Base-by-base conservation (phyloP, 2,113 vertebrate species). In the Noctilio leporinus region DNA sequence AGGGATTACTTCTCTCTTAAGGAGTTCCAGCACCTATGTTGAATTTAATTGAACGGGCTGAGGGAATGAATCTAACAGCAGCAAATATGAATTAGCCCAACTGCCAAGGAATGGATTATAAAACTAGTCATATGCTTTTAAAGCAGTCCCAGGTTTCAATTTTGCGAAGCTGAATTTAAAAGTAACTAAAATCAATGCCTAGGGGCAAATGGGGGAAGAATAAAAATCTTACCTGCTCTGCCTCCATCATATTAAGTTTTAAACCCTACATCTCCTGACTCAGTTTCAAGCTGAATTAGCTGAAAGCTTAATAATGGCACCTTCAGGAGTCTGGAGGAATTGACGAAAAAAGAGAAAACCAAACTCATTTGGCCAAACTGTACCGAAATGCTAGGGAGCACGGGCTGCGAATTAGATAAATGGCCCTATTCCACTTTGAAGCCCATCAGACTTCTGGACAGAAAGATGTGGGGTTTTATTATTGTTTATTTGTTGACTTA, bases 91-190 rank as follows among this genome's bases (percentile, higher is more conserved):
- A 93, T 86, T 53, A 72, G 77, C 43, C 7, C 26, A 84, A 43
- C 51, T 96, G 96, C 95, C 94, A 96, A 96, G 69, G 86, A 86
- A 96, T 84, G 91, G 75, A 78, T 95, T 86, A 96, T 89, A 86
- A 97, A 98, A 95, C 53, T 30, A 85, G 67, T 76, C 0, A 0
- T 88, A 76, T 86, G 90, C 82, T 97, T 97, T 96, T 51, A 88
- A 89, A 97, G 88, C 89, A 84, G 89, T 89, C 86, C 91, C 80
- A 93, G 93, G 53, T 97, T 98, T 98, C 93, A 94, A 92, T 98
- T 98, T 97, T 87, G 86, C 53, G 96, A 97, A 98, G 51, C 57
- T 49, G 86, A 72, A 84, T 94, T 98, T 96, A 96, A 89, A 67
- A 95, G 5, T 43, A 92, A 92, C 82, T 87, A 85, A 93, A 97